Conservation (phyloP, 2,113 vertebrate genomes). For the Charina bottae region DNA sequence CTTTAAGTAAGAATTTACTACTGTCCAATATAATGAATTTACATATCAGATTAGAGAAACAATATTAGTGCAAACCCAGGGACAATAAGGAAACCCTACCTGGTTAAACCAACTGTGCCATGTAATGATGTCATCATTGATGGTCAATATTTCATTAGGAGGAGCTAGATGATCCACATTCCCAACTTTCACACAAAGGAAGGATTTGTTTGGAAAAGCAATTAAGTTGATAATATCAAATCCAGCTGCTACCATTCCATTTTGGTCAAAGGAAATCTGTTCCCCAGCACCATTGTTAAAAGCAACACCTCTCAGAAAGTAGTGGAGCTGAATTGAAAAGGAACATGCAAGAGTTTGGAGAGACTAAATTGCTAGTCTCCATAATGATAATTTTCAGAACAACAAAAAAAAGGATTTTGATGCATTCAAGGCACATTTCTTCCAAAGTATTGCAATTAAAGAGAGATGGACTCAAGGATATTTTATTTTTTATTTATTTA, state of each 20-base stretch:
- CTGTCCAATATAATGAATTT: background rate
- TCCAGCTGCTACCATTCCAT: background rate
- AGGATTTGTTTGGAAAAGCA: background rate
- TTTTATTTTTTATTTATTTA: no score
- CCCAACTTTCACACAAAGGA: background rate
- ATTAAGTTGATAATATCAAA: background rate
- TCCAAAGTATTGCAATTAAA: background rate
- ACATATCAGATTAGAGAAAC: no score
- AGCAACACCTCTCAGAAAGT: background rate
- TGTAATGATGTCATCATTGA: background rate
- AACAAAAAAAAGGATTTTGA: background rate
- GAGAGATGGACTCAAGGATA: no score
- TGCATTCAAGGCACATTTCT: background rate
- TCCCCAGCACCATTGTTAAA: constrained; percentile 12
- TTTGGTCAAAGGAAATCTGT: background rate
- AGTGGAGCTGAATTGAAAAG: background rate
- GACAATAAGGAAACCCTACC: background rate
- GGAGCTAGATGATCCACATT: background rate
- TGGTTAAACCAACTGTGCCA: constrained; percentile 14
- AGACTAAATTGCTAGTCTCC: background rate
- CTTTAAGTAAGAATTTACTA: background rate
- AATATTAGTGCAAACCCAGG: background rate
- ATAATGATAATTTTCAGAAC: background rate
- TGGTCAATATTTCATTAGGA: background rate
- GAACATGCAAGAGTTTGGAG: background rate